Evolutionary conservation across 2,888 invertebrate genomes (phyloP).

Genomic region (Callimorpha dominula): DNA sequence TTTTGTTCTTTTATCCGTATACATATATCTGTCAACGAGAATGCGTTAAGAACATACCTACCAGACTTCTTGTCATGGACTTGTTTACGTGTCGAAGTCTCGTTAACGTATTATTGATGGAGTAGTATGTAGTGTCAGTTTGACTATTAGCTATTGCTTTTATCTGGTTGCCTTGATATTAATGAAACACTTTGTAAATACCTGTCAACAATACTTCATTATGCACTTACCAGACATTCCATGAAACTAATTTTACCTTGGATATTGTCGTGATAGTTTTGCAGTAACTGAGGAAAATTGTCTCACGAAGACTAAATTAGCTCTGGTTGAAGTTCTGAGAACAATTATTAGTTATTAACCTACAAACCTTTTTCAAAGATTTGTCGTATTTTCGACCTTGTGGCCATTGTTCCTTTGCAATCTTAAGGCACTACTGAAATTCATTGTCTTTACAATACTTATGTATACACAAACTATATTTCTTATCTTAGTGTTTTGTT

Average conservation of each 20-base stretch:
- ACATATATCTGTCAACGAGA: neutral
- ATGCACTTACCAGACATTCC: constrained; percentile 16
- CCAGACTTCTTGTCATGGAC: neutral
- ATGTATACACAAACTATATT: neutral
- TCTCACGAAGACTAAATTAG: too few relatives aligned
- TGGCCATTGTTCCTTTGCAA: too few relatives aligned
- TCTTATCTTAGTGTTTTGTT: too few relatives aligned
- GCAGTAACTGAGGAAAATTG: neutral
- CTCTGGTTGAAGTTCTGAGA: too few relatives aligned
- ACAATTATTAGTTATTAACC: too few relatives aligned
- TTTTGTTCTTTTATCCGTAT: neutral
- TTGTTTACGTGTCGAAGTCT: neutral
- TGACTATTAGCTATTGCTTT: too few relatives aligned
- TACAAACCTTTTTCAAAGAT: neutral
- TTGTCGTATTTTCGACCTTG: neutral
- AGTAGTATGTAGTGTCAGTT: neutral
- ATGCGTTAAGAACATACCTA: neutral
- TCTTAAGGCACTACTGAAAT: too few relatives aligned
- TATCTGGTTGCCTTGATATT: too few relatives aligned
- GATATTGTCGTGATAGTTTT: neutral
- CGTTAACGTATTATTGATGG: neutral
- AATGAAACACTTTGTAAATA: neutral
- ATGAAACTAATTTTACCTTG: neutral
- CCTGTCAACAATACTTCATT: constrained; percentile 39
- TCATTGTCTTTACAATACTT: too few relatives aligned